Base-by-base conservation (phyloP, 1,140 invertebrate species). In the Penaeus chinensis region DNA sequence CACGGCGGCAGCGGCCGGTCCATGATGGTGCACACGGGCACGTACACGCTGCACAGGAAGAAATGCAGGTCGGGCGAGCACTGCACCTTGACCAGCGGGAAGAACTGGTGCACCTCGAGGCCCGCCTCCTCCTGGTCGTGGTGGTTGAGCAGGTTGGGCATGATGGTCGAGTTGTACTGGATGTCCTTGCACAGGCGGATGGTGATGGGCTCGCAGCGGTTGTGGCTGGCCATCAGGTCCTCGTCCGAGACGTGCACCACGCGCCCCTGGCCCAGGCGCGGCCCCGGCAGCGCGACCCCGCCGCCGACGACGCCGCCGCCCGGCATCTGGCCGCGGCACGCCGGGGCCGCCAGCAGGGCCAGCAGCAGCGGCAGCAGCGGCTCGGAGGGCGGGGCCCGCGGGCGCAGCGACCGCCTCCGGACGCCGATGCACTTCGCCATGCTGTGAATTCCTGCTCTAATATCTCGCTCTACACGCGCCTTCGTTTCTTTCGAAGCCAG, bases 11-110 rank as follows among this genome's bases (percentile, higher is more conserved):
- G 95, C 0, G 98, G 95, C 89, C 94, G 93, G 54, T 98, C 97
- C 84, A 99, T 92, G 80, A 99, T 97, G 1, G 97, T 98, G 92
- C 99, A 99, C 0, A 99, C 96, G 0, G 99, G 99, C 10, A 96
- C 96, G 92, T 98, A 99, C 80, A 99, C 94, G 0, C 97, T 96
- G 93, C 99, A 99, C 27, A 99, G 93, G 92, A 99, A 99, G 89
- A 99, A 96, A 91, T 98, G 96, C 60, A 99, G 93, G 92, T 99
- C 96, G 0, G 96, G 95, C 89, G 97, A 98, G 92, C 99, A 99
- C 90, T 98, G 95, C 8, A 99, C 95, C 93, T 99, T 99, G 2
- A 99, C 96, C n/a, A 99, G 93, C 4, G 98, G 97, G 85, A 96
- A 96, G 92, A 97, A 99, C 91, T 98, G 96, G 92, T 98, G 96